Evolutionary conservation across 2,797 vertebrate genomes (phyloP).

Genomic region (Alouatta caraya): DNA sequence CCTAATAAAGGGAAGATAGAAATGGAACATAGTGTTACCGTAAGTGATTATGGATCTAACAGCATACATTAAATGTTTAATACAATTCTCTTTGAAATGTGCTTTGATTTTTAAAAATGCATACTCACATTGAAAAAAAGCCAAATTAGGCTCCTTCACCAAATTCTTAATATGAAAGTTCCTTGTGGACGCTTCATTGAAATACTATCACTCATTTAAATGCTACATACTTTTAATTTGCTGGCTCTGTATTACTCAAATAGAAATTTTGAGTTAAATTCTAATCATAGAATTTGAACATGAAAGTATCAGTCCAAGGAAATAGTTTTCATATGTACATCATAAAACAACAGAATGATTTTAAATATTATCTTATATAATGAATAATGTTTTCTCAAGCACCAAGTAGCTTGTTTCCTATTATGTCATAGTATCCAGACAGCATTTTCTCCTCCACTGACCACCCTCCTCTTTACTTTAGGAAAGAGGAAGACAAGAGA

Average conservation of each 20-base stretch:
- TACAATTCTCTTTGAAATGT: constrained; percentile 31
- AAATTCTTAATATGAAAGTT: constrained; percentile 28
- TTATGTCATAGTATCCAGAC: background rate
- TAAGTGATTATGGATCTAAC: background rate
- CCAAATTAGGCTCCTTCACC: background rate
- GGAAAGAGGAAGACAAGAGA: background rate
- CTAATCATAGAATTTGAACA: background rate
- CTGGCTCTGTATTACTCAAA: background rate
- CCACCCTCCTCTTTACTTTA: background rate
- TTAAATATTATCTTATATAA: background rate
- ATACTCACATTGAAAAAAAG: background rate
- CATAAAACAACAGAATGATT: background rate
- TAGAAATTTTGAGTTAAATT: constrained; percentile 17
- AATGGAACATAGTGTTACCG: background rate
- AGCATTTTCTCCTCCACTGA: background rate
- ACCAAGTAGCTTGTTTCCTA: background rate
- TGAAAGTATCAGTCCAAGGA: constrained; percentile 15
- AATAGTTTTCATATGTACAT: background rate
- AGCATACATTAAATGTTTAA: constrained; percentile 14
- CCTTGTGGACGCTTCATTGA: background rate
- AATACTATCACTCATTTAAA: constrained; percentile 31
- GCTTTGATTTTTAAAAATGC: background rate
- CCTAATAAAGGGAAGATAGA: background rate
- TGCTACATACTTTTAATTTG: background rate
- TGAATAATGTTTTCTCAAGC: background rate